Base-by-base conservation (phyloP, 2,888 invertebrate genomes). In the Xylophagus ater region DNA sequence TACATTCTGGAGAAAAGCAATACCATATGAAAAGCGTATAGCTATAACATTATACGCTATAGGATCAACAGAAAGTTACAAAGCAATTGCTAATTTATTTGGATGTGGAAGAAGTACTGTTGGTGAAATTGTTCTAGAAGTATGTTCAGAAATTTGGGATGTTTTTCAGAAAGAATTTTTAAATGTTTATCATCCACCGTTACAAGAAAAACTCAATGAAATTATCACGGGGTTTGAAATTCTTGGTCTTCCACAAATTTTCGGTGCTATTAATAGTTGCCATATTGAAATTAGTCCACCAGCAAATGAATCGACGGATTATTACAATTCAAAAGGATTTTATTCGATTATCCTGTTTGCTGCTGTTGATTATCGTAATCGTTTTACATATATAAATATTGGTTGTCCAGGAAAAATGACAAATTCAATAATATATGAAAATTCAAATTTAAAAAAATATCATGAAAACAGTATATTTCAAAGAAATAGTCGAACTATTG, bases 311-410 rank as follows among this genome's bases (percentile, higher is more conserved):
- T 14, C 40, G 17, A 30, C 20, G 2, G 43, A 43, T 20, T 43
- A 43, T 17, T 29, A 28, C 12, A 43, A 43, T 29, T 43, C 15
- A 13, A 43, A 40, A 28, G 35, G 35, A 7, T 35, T 20, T 26
- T 37, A 36, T 21, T 40, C 20, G 9, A 26, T 14, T 12, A 21
- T 41, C 5, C 18, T 38, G 6, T 28, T 37, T 12, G 30, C 37
- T 9, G 14, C 30, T 3, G 34, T 38, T 9, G 42, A 42, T 26
- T 12, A 29, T 13, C 36, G 35, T 24, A 38, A 28, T 8, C 32
- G 34, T 21, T 43, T 43, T 24, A 28, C 31, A 9, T 43, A 37
- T 34, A 34, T 43, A 20, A 43, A 37, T 29, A 21, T 40, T 20
- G 37, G 43, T 2, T 24, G 18, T 12, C 37, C 34, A 9, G 40